phyloP scores from a whole-genome alignment of 1,140 invertebrate genomes.

The Drosophila subobscura region DNA sequence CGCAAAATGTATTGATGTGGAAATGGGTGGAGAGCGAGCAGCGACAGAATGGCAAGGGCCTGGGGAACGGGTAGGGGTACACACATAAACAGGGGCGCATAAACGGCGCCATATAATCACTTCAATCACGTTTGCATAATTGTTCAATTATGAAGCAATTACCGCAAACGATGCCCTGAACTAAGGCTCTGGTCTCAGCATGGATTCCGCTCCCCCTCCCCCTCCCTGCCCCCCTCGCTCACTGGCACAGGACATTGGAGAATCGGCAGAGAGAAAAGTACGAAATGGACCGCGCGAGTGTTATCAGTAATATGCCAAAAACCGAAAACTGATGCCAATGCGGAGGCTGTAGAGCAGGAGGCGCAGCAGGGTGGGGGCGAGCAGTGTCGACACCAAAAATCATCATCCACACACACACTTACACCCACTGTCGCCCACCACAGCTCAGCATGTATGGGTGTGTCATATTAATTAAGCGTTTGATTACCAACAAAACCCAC shows the following conservation, averaged over 20 bases:
- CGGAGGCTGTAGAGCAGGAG: too few relatives aligned
- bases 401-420: conserved; percentile 21
- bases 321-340: conserved; percentile 63
- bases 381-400: conserved; percentile 56
- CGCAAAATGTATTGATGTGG: conserved; percentile 21
- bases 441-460: conserved; percentile 46
- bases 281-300: conserved; percentile 20
- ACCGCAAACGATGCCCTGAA: conserved; percentile 59
- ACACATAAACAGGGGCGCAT: conserved; percentile 66
- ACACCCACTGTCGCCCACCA: too few relatives aligned
- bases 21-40: not conserved
- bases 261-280: not conserved
- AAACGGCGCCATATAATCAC: conserved; percentile 76
- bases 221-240: conserved; percentile 10
- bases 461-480: conserved; percentile 80
- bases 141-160: conserved; percentile 81
- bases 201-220: not conserved
- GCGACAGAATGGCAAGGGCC: not conserved
- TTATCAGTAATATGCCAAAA: conserved; percentile 72
- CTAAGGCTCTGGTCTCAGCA: conserved; percentile 3
- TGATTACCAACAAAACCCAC: conserved; percentile 62
- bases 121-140: conserved; percentile 81
- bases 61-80: conserved; percentile 13
- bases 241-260: conserved; percentile 25
- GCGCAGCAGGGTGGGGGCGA: not conserved